Conservation (phyloP, 2,888 invertebrate species). For the Lepidocyrtoides sp. region DNA sequence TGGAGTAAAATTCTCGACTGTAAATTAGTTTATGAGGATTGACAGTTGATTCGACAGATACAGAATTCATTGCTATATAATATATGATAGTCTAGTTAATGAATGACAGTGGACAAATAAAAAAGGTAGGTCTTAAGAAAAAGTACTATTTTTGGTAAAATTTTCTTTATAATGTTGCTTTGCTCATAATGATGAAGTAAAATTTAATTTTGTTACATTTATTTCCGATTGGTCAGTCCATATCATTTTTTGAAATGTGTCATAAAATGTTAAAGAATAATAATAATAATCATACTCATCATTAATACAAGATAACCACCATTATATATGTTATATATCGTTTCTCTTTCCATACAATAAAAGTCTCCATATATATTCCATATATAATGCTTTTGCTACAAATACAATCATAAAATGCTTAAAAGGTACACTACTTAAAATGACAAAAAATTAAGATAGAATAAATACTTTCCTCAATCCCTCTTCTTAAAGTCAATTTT, state of each 20-base stretch:
- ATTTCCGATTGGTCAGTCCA: conserved; percentile 82
- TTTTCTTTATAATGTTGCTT: conserved; percentile 73
- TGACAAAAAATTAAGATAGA: neutral
- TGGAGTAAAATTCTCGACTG: no score
- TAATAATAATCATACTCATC: conserved; percentile 35
- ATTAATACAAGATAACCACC: conserved; percentile 46
- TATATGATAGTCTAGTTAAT: no score
- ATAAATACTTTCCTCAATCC: neutral
- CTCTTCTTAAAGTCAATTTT: no score
- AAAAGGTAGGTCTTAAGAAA: neutral
- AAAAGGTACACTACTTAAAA: neutral
- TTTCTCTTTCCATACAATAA: conserved; percentile 39
- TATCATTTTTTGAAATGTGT: conserved; percentile 75
- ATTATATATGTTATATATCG: conserved; percentile 60
- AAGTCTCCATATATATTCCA: neutral
- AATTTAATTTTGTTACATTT: conserved; percentile 84
- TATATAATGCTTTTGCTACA: conserved; percentile 26
- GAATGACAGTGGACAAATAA: no score
- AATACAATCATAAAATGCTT: conserved; percentile 3
- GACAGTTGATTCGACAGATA: no score
- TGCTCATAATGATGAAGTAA: conserved; percentile 81
- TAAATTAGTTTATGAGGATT: no score
- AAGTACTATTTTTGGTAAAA: conserved; percentile 33
- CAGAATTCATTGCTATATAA: no score
- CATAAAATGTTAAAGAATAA: conserved; percentile 71